Conservation (phyloP, 2,113 vertebrate species). For the Narcine bancroftii region DNA sequence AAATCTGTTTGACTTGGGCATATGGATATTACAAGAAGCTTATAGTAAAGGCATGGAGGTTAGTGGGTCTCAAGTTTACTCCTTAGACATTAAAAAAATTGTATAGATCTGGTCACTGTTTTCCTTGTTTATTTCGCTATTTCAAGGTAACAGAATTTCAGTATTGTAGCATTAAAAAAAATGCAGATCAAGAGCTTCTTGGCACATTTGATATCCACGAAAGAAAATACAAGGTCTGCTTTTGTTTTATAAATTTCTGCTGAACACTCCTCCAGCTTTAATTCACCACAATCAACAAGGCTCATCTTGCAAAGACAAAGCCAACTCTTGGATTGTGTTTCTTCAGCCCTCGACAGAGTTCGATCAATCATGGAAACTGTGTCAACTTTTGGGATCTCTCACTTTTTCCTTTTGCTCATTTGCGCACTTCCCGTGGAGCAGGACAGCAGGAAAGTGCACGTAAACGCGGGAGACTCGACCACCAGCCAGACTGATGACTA, state of each 20-base stretch:
- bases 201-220: constrained; percentile 21
- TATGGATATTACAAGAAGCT: background rate
- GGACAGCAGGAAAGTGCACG: background rate
- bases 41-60: background rate
- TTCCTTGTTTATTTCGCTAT: background rate
- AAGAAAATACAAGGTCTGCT: constrained; percentile 32
- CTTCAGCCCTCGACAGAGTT: constrained; percentile 4
- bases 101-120: background rate
- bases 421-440: background rate
- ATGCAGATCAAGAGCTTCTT: constrained; percentile 1
- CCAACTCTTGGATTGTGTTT: background rate
- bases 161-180: background rate
- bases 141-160: background rate
- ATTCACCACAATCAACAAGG: constrained; percentile 5
- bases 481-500: background rate
- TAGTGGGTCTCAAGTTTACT: background rate
- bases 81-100: background rate
- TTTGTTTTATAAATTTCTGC: constrained; percentile 19
- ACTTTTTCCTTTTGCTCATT: background rate
- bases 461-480: background rate
- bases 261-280: background rate
- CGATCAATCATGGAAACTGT: constrained; percentile 17
- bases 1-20: background rate
- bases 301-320: constrained; percentile 18
- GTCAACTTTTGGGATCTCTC: background rate